Conservation (phyloP, 2,888 invertebrate genomes). For the Syrphus vitripennis region DNA sequence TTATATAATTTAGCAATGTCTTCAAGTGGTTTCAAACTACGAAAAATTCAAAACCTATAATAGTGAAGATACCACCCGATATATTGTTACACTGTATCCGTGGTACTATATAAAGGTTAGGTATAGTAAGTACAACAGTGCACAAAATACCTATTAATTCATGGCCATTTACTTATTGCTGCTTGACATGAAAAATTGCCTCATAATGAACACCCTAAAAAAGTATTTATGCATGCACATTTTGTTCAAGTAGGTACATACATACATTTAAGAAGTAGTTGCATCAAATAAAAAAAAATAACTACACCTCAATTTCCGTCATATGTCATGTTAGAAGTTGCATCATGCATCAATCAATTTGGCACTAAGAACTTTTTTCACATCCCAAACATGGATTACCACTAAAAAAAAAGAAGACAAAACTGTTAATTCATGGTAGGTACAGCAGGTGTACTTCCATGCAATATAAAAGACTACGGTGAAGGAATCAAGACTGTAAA, state of each 20-base stretch:
- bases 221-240: no score
- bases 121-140: no score
- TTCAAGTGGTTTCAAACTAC: no score
- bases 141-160: no score
- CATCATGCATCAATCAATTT: slow-evolving; percentile 47
- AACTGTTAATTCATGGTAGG: slow-evolving; percentile 35
- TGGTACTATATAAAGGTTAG: no score
- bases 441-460: slow-evolving; percentile 37
- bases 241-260: background rate
- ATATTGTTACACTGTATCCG: no score
- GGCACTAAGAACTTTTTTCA: slow-evolving; percentile 26
- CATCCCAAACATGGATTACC: slow-evolving; percentile 7
- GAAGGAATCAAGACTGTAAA: slow-evolving; percentile 36
- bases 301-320: slow-evolving; percentile 4
- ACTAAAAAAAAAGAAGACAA: slow-evolving; percentile 10
- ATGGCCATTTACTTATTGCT: no score
- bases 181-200: no score
- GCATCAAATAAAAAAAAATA: background rate
- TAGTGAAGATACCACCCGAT: no score
- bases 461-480: slow-evolving; percentile 4
- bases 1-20: no score
- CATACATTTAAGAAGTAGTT: background rate
- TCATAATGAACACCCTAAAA: no score
- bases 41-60: no score
- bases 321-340: slow-evolving; percentile 6